Conservation (phyloP, 1,140 invertebrate species). For the Batillaria attramentaria region DNA sequence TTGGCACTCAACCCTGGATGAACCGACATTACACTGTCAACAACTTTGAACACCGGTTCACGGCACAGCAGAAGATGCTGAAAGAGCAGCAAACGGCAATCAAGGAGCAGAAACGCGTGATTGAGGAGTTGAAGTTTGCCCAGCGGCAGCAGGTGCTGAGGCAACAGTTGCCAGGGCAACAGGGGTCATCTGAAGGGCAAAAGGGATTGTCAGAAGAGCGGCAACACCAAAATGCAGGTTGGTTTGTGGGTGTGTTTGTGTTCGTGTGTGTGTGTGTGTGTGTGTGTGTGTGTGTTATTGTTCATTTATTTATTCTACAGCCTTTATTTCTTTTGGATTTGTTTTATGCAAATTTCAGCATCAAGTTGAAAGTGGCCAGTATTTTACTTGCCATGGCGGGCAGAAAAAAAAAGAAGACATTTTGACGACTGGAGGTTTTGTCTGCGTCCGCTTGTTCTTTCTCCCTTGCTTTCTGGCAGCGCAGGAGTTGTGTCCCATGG, state of each 20-base stretch:
- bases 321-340: too few species aligned
- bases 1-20: constrained; percentile 61
- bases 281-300: neutral
- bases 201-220: too few species aligned
- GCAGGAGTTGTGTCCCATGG: neutral
- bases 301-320: too few species aligned
- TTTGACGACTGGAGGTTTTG: too few species aligned
- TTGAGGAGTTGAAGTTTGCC: constrained; percentile 66
- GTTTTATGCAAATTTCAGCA: too few species aligned
- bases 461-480: too few species aligned
- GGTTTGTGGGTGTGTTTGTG: neutral
- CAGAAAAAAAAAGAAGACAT: too few species aligned
- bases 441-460: too few species aligned
- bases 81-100: constrained; percentile 65
- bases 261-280: neutral
- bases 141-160: constrained; percentile 55
- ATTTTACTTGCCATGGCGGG: too few species aligned
- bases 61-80: constrained; percentile 67
- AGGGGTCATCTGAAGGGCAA: too few species aligned
- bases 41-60: constrained; percentile 67
- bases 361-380: too few species aligned
- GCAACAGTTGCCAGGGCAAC: neutral
- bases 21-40: constrained; percentile 59
- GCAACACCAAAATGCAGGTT: too few species aligned
- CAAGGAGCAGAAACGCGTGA: constrained; percentile 66